phyloP scores from a whole-genome alignment of 2,797 vertebrate species.

The Chrosomus eos region DNA sequence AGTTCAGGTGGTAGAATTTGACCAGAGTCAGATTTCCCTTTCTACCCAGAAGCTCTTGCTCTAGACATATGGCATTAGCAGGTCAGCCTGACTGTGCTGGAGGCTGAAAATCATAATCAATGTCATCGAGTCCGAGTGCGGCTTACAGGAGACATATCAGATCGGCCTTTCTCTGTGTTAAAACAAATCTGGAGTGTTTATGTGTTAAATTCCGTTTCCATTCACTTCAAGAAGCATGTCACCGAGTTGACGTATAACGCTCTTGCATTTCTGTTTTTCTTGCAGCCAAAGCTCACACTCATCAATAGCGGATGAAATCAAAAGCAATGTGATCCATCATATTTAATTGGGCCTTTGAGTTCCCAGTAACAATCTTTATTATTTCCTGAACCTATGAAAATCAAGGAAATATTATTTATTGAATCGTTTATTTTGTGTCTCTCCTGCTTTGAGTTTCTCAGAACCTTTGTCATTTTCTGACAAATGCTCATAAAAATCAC shows the following conservation, averaged over 20 bases:
- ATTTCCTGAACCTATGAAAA: neutral
- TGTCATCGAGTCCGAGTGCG: conserved; percentile 75
- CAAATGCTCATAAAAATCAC: neutral
- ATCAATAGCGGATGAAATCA: conserved; percentile 37
- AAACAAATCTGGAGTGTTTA: conserved; percentile 37
- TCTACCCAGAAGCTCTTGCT: conserved; percentile 38
- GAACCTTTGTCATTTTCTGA: neutral
- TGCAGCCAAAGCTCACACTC: conserved; percentile 27
- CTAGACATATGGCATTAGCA: conserved; percentile 39
- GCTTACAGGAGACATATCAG: conserved; percentile 30
- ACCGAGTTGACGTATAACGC: conserved; percentile 2
- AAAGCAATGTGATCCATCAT: conserved; percentile 25
- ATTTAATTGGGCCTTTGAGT: conserved; percentile 30
- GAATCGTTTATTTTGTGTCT: neutral
- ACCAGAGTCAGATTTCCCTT: conserved; percentile 43
- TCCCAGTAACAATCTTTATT: conserved; percentile 13
- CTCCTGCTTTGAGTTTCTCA: neutral
- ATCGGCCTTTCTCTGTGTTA: conserved; percentile 1
- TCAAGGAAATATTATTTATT: neutral
- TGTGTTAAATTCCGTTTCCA: conserved; percentile 35
- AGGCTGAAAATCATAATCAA: conserved; percentile 85
- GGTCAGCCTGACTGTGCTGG: conserved; percentile 58
- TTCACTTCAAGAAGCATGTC: conserved; percentile 21
- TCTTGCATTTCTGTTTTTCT: conserved; percentile 29
- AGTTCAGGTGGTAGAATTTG: neutral